A percentile compares a stretch with the other conserved stretches of the same genome.
phyloP scores from a whole-genome alignment of 2,797 vertebrate genomes.

The Pelodytes ibericus region DNA sequence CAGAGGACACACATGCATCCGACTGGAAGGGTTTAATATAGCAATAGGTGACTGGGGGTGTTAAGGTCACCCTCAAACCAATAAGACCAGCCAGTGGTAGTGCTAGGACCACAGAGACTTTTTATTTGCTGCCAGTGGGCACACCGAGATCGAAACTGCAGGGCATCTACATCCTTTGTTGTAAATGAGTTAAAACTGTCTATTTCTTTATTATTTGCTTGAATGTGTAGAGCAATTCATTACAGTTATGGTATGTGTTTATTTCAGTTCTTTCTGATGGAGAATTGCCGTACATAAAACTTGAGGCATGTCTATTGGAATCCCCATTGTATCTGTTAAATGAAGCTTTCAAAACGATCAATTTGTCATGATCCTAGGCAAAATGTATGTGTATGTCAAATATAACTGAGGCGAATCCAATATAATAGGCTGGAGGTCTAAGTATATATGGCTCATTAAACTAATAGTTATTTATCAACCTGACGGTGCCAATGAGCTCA shows the following conservation, averaged over 20 bases:
- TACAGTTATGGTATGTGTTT: neutral
- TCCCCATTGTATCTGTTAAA: slow-evolving; percentile 23
- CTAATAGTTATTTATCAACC: slow-evolving; percentile 42
- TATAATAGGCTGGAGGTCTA: slow-evolving; percentile 42
- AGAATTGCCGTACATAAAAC: slow-evolving; percentile 7
- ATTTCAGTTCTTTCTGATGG: neutral
- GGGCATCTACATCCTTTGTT: too few species aligned
- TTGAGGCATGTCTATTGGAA: neutral
- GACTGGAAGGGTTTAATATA: too few species aligned
- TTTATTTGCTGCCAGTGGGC: too few species aligned
- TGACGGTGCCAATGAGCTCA: slow-evolving; percentile 31
- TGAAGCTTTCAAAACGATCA: slow-evolving; percentile 33
- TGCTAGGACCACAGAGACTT: too few species aligned
- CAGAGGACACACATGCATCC: too few species aligned
- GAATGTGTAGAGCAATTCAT: neutral
- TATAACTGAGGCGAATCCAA: slow-evolving; percentile 43
- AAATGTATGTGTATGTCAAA: slow-evolving; percentile 47
- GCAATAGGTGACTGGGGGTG: too few species aligned
- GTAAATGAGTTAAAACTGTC: too few species aligned
- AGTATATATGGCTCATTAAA: slow-evolving; percentile 40
- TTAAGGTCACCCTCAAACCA: too few species aligned
- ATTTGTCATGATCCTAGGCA: slow-evolving; percentile 33
- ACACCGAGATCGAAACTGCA: too few species aligned
- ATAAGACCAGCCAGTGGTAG: too few species aligned
- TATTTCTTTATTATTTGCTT: too few species aligned